Percentiles rank a stretch among this genome's conserved stretches.
These are phyloP conservation scores for Montifringilla adamsi DNA, from an alignment of 2,113 vertebrate species.

Conservation along the genomic window DNA sequence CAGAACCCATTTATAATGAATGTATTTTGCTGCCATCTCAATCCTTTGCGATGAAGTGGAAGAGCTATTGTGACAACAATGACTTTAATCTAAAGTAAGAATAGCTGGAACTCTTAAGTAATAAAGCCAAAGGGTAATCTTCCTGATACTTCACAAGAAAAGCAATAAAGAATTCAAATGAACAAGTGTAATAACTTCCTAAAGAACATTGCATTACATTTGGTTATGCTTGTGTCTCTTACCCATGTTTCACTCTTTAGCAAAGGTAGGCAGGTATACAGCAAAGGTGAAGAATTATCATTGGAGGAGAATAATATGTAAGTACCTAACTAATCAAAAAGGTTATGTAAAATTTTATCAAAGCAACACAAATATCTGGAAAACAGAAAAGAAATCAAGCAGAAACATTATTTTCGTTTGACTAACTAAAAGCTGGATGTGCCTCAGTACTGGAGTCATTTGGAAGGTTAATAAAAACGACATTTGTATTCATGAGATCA, in stretches of 20 bases:
- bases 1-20: conserved; percentile 42
- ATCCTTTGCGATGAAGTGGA: conserved; percentile 40
- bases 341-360: background rate
- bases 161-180: conserved; percentile 66
- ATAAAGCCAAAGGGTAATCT: conserved; percentile 63
- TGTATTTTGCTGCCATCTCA: background rate
- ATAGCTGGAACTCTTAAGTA: conserved; percentile 35
- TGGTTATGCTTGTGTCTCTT: conserved; percentile 40
- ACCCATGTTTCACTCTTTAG: background rate
- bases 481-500: conserved; percentile 53
- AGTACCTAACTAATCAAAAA: conserved; percentile 41
- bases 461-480: conserved; percentile 47
- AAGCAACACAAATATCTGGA: background rate
- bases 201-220: conserved; percentile 23
- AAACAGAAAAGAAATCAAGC: conserved; percentile 16
- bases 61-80: conserved; percentile 60
- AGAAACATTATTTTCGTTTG: conserved; percentile 11
- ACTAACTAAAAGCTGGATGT: conserved; percentile 1
- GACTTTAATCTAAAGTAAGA: conserved; percentile 63
- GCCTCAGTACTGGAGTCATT: background rate
- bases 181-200: conserved; percentile 43
- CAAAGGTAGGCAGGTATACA: background rate
- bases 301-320: background rate
- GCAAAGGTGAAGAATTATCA: conserved; percentile 34
- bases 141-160: conserved; percentile 61